Base-by-base conservation (phyloP, 2,888 invertebrate species). In the Zygothrica quintamaculata region DNA sequence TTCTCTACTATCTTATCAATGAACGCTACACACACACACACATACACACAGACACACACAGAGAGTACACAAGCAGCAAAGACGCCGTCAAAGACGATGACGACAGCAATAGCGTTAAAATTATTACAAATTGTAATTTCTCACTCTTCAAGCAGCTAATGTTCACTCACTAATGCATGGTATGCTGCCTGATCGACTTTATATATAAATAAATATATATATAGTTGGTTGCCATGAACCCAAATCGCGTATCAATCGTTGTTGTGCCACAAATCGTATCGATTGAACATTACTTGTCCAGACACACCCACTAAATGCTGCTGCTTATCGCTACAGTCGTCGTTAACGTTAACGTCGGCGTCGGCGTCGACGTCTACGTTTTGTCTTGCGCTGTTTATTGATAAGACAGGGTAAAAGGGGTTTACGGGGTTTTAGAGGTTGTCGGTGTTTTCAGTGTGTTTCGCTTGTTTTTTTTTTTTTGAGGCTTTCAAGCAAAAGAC, bases 1-100 rank as follows among this genome's bases (percentile, higher is more conserved):
- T 39, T 48, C 42, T 48, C 34, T 39, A 36, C 46, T 68, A 82
- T 82, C 82, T 87, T 82, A 82, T 82, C 82, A 79, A 60, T 40
- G 1, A 9, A n/a, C n/a, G n/a, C n/a, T n/a, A n/a, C n/a, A n/a
- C n/a, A n/a, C n/a, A n/a, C n/a, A n/a, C n/a, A n/a, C n/a, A n/a
- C n/a, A n/a, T n/a, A n/a, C n/a, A n/a, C n/a, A n/a, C n/a, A n/a
- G n/a, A n/a, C n/a, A n/a, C n/a, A n/a, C n/a, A n/a, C n/a, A n/a
- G n/a, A n/a, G n/a, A n/a, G n/a, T n/a, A n/a, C n/a, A n/a, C n/a
- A n/a, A 29, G 26, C 37, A 33, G 43, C 39, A 31, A 52, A 36
- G 51, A 51, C 46, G 48, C 34, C 52, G 37, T 51, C 34, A 36
- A 37, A 52, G 26, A 9, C 26, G 16, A 22, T 25, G 16, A 6